A percentile compares a stretch with the other conserved stretches of the same genome.
Conservation (phyloP, 2,888 invertebrate species). For the Torymus texanus region DNA sequence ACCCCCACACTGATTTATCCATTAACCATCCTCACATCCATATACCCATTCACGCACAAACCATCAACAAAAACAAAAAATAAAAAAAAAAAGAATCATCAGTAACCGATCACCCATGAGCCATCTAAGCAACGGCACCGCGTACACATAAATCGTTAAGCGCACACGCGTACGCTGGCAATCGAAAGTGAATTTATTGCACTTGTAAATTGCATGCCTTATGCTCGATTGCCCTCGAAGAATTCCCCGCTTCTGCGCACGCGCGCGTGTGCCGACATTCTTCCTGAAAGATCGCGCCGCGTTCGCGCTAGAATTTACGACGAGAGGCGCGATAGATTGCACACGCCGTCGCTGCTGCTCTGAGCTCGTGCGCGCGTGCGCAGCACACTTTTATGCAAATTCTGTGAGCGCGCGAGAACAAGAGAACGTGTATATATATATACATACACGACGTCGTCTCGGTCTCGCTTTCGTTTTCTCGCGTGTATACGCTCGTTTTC, state of each 20-base stretch:
- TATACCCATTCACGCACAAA: too few species aligned
- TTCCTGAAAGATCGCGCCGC: slow-evolving; percentile 29
- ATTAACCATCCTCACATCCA: too few species aligned
- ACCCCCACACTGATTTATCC: too few species aligned
- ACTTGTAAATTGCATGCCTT: slow-evolving; percentile 43
- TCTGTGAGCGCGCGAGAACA: neutral
- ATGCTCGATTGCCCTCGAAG: slow-evolving; percentile 42
- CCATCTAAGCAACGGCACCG: too few species aligned
- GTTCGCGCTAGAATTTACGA: slow-evolving; percentile 2
- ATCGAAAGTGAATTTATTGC: slow-evolving; percentile 52
- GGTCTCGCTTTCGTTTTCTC: neutral
- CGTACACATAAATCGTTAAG: too few species aligned
- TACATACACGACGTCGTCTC: neutral
- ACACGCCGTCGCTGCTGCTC: neutral
- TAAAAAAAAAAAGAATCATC: too few species aligned
- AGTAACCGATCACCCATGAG: too few species aligned
- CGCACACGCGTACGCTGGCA: neutral
- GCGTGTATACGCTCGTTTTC: slow-evolving; percentile 26
- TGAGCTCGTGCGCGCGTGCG: neutral
- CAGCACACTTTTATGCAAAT: slow-evolving; percentile 43
- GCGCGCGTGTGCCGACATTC: slow-evolving; percentile 6
- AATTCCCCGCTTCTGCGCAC: slow-evolving; percentile 18
- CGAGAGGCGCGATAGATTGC: slow-evolving; percentile 21
- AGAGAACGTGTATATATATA: neutral
- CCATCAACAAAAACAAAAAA: too few species aligned